Evolutionary conservation across 1,140 invertebrate genomes (phyloP).

Genomic region (Protaetia brevitarsis): DNA sequence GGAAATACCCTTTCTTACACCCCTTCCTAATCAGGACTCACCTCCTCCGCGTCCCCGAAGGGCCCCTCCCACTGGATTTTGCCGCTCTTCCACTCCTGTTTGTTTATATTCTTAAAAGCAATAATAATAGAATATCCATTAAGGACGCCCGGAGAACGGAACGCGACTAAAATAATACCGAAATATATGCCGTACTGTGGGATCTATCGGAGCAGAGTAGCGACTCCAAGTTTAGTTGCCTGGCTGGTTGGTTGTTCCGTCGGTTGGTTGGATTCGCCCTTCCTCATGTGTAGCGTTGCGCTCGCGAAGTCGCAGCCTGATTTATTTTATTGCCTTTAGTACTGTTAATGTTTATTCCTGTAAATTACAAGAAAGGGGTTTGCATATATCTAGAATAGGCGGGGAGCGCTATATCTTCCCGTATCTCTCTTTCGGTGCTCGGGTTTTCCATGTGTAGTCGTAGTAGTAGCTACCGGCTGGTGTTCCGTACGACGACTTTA

Average conservation of each 20-base stretch:
- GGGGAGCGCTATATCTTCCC: slow-evolving; percentile 24
- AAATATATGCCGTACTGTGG: neutral
- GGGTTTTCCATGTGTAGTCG: too few relatives aligned
- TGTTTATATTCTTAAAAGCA: slow-evolving; percentile 18
- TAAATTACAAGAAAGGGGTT: slow-evolving; percentile 50
- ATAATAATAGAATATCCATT: slow-evolving; percentile 19
- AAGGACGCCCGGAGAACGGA: neutral
- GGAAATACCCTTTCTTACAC: neutral
- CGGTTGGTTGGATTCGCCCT: too few relatives aligned
- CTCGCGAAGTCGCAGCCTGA: slow-evolving; percentile 40
- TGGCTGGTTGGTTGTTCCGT: too few relatives aligned
- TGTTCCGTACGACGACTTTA: too few relatives aligned
- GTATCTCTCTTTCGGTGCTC: neutral
- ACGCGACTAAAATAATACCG: neutral
- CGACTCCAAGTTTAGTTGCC: too few relatives aligned
- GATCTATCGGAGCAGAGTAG: neutral
- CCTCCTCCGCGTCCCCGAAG: neutral
- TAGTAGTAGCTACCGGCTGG: too few relatives aligned
- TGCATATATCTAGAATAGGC: slow-evolving; percentile 37
- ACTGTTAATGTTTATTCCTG: slow-evolving; percentile 50
- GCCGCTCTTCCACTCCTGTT: too few relatives aligned
- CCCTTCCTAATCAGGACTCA: neutral
- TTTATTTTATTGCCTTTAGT: slow-evolving; percentile 50
- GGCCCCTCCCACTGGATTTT: neutral
- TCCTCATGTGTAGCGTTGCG: too few relatives aligned